These are phyloP conservation scores for Watsonalla binaria DNA, from an alignment of 2,888 invertebrate species.

Conservation along the genomic window DNA sequence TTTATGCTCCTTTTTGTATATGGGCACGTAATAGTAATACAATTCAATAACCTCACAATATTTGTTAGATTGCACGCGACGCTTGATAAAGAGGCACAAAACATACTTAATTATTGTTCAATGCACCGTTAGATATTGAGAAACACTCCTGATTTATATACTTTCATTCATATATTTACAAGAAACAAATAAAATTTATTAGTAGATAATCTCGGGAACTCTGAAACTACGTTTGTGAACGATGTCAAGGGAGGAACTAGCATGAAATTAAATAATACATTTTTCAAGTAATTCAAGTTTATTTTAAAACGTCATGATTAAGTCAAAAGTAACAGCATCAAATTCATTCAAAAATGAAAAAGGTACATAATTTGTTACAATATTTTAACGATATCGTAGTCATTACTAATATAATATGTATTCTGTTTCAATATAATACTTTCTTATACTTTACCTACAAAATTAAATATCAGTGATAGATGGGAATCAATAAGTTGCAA, in stretches of 20 bases:
- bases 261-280: conserved; percentile 23
- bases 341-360: conserved; percentile 63
- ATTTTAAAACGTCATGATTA: conserved; percentile 73
- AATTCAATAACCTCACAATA: too few relatives aligned
- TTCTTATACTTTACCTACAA: conserved; percentile 22
- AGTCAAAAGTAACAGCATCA: conserved; percentile 69
- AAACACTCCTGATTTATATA: too few relatives aligned
- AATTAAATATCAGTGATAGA: conserved; percentile 20
- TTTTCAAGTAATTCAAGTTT: conserved; percentile 63
- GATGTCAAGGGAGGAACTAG: background rate
- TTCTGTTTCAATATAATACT: conserved; percentile 33
- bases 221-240: too few relatives aligned
- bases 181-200: too few relatives aligned
- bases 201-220: too few relatives aligned
- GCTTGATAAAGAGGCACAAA: too few relatives aligned
- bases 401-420: conserved; percentile 28
- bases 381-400: conserved; percentile 34
- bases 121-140: too few relatives aligned
- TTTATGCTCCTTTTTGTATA: too few relatives aligned
- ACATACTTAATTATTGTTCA: too few relatives aligned
- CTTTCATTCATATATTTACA: too few relatives aligned
- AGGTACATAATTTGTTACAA: conserved; percentile 34
- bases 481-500: conserved; percentile 11
- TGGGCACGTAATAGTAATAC: too few relatives aligned
- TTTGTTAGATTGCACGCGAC: too few relatives aligned